A percentile compares a stretch with the other conserved stretches of the same genome.
phyloP scores from a whole-genome alignment of 2,888 invertebrate species.

The Troides oblongomaculatus region DNA sequence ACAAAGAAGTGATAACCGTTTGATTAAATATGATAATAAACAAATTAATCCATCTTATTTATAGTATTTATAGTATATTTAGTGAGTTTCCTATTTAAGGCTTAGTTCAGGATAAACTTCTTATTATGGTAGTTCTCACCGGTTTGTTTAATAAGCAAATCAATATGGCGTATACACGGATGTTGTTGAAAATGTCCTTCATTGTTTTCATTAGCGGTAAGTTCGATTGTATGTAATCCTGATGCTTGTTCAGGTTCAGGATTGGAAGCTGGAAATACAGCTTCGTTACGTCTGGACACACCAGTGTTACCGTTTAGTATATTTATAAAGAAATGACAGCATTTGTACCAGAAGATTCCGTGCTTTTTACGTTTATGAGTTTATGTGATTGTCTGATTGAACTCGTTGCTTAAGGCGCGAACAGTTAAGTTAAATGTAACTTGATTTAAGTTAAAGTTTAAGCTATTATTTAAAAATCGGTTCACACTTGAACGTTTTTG shows the following conservation, averaged over 20 bases:
- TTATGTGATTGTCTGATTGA: too few species aligned
- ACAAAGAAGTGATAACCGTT: too few species aligned
- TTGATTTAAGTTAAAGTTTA: too few species aligned
- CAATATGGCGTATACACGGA: not conserved
- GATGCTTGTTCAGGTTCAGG: not conserved
- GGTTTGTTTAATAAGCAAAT: not conserved
- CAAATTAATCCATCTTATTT: not conserved
- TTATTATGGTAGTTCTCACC: not conserved
- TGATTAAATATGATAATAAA: not conserved
- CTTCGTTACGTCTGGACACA: too few species aligned
- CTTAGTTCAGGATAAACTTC: not conserved
- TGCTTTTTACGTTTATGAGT: too few species aligned
- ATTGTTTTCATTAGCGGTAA: not conserved
- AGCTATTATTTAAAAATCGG: too few species aligned
- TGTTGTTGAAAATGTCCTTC: not conserved
- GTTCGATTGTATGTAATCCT: not conserved
- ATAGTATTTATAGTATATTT: not conserved
- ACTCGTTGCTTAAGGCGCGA: too few species aligned
- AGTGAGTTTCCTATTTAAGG: not conserved
- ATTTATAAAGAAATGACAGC: too few species aligned
- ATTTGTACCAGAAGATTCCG: too few species aligned
- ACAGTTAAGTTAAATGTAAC: too few species aligned
- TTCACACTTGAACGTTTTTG: too few species aligned
- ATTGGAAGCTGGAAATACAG: not conserved
- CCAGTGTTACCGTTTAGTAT: too few species aligned